Conservation (phyloP, 1,140 invertebrate genomes). For the Caenorhabditis briggsae region DNA sequence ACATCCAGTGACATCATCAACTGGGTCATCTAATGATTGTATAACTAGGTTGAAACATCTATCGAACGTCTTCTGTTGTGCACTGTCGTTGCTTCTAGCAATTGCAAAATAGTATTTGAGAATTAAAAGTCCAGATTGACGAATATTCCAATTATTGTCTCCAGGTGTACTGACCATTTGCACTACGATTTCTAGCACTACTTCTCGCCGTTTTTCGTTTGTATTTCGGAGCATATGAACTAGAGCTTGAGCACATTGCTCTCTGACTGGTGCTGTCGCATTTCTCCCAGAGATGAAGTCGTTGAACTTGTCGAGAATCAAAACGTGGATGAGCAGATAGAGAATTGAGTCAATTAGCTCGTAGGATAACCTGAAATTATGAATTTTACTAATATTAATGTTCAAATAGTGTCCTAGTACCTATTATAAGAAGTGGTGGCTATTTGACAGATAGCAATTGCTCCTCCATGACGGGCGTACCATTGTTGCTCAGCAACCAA, state of each 20-base stretch:
- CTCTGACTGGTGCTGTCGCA: slow-evolving; percentile 59
- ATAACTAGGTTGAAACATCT: slow-evolving; percentile 48
- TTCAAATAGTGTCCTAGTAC: background rate
- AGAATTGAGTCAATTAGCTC: slow-evolving; percentile 41
- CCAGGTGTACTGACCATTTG: slow-evolving; percentile 25
- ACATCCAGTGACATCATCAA: slow-evolving; percentile 50
- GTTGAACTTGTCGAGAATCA: slow-evolving; percentile 59
- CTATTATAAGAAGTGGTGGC: background rate
- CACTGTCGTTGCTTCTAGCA: background rate
- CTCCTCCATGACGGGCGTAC: slow-evolving; percentile 55
- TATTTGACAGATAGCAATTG: slow-evolving; percentile 55
- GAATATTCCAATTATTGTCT: slow-evolving; percentile 62
- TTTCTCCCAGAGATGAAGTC: slow-evolving; percentile 60
- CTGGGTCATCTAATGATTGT: slow-evolving; percentile 36
- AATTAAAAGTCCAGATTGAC: slow-evolving; percentile 64
- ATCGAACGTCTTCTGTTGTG: slow-evolving; percentile 16
- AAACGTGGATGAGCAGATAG: slow-evolving; percentile 50
- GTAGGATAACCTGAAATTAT: slow-evolving; percentile 52
- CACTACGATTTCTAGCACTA: slow-evolving; percentile 29
- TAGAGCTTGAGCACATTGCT: slow-evolving; percentile 57
- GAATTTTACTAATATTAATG: background rate
- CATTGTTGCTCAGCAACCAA: slow-evolving; percentile 42
- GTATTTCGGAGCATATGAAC: slow-evolving; percentile 49
- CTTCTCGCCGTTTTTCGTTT: slow-evolving; percentile 1
- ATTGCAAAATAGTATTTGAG: slow-evolving; percentile 67